A percentile compares a stretch with the other conserved stretches of the same genome.
These are phyloP conservation scores for Beroe forskalii DNA, from an alignment of 37 sponge, comb jelly and placozoan genomes.

Conservation along the genomic window DNA sequence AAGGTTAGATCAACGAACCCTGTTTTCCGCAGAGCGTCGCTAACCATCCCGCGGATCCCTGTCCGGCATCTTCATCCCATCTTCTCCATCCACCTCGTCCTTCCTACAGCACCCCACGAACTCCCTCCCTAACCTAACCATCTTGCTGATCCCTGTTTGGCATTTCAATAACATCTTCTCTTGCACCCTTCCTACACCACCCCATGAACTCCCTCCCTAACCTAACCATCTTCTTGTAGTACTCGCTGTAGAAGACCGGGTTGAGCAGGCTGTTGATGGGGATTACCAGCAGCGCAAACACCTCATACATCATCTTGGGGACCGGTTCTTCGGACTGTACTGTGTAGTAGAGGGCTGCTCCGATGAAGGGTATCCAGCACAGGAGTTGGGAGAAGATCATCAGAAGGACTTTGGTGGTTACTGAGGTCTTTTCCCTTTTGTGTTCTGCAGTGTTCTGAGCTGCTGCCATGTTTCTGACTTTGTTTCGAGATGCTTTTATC, in stretches of 20 bases:
- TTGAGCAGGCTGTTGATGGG: slow-evolving; percentile 11
- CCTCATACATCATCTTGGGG: background rate
- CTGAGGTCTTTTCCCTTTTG: background rate
- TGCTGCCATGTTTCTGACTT: background rate
- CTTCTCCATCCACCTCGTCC: too few species aligned
- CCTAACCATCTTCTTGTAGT: slow-evolving; percentile 10
- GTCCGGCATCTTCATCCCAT: too few species aligned
- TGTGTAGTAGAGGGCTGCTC: background rate
- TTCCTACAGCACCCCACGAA: too few species aligned
- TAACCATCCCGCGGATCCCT: too few species aligned
- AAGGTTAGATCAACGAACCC: too few species aligned
- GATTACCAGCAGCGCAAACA: background rate
- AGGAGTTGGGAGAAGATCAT: background rate
- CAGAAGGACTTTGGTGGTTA: background rate
- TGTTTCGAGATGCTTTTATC: background rate
- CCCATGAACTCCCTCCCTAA: too few species aligned
- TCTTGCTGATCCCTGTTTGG: too few species aligned
- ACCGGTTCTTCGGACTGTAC: background rate
- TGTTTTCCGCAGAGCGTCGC: too few species aligned
- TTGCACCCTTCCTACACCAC: too few species aligned
- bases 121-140: too few species aligned
- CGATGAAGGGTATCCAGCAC: slow-evolving; percentile 22
- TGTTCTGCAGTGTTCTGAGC: background rate
- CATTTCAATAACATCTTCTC: too few species aligned
- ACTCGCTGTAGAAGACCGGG: background rate